Percentiles rank a stretch among this genome's conserved stretches.
phyloP scores from a whole-genome alignment of 2,113 vertebrate species.

The Turdus rufiventris region DNA sequence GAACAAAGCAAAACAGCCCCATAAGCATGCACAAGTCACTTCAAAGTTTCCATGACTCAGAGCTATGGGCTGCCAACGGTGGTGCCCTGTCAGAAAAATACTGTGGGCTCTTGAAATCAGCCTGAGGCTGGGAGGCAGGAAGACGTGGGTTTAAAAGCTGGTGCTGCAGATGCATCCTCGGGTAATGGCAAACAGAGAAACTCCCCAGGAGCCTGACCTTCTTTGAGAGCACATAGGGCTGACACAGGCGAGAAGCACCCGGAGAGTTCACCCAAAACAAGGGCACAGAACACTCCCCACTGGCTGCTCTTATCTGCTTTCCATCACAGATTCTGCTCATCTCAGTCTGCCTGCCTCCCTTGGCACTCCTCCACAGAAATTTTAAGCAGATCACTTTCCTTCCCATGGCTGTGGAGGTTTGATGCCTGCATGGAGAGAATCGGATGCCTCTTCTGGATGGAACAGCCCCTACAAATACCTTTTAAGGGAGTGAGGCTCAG shows the following conservation, averaged over 20 bases:
- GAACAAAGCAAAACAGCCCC: background rate
- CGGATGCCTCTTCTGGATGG: background rate
- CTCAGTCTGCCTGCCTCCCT: background rate
- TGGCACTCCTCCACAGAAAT: background rate
- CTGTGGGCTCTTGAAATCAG: background rate
- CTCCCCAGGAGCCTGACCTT: background rate
- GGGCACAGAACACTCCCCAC: background rate
- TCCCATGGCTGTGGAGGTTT: background rate
- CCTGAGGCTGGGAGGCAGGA: background rate
- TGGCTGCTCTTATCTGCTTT: background rate
- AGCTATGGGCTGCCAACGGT: fast-evolving
- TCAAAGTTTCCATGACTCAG: background rate
- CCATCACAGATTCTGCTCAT: background rate
- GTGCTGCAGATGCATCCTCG: background rate
- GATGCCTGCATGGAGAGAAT: fast-evolving
- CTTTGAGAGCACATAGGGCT: fast-evolving
- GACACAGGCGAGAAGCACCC: fast-evolving
- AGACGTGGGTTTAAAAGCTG: background rate
- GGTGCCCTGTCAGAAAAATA: background rate
- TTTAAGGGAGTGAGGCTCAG: background rate
- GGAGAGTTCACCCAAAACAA: background rate
- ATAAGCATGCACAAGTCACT: fast-evolving
- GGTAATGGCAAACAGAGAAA: background rate
- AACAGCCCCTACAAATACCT: background rate
- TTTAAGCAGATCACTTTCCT: background rate